Percentiles rank a stretch among this genome's conserved stretches.
Conservation (phyloP, 2,888 invertebrate species). For the Molanna angustata region DNA sequence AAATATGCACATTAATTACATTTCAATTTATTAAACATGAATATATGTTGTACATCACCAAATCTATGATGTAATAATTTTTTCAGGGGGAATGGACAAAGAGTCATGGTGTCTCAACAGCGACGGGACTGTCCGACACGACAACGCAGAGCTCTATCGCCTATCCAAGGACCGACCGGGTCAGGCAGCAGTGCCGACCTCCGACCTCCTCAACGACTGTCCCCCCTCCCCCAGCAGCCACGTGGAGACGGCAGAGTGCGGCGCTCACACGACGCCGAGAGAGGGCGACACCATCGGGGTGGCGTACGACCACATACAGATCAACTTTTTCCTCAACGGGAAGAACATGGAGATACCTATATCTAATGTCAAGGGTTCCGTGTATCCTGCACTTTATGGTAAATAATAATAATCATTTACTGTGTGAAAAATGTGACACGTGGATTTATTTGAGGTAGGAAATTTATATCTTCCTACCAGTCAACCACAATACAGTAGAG, state of each 20-base stretch:
- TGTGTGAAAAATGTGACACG: too few species aligned
- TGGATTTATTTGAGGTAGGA: too few species aligned
- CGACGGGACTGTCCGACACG: slow-evolving; percentile 83
- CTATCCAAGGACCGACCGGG: slow-evolving; percentile 51
- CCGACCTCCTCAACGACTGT: slow-evolving; percentile 45
- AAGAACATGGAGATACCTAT: slow-evolving; percentile 81
- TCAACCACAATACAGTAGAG: too few species aligned
- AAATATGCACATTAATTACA: too few species aligned
- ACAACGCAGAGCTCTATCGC: slow-evolving; percentile 74
- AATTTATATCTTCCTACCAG: too few species aligned
- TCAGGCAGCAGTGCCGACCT: slow-evolving; percentile 41
- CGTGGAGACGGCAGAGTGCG: slow-evolving; percentile 30
- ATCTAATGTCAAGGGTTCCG: slow-evolving; percentile 84
- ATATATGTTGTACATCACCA: too few species aligned
- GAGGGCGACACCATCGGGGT: slow-evolving; percentile 95
- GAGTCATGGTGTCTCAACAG: slow-evolving; percentile 94
- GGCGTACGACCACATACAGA: slow-evolving; percentile 92
- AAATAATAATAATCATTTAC: slow-evolving; percentile 39
- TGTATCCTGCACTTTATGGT: slow-evolving; percentile 93
- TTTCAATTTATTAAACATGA: too few species aligned
- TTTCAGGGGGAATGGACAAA: slow-evolving; percentile 75
- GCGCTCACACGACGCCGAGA: slow-evolving; percentile 56
- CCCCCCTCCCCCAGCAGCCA: slow-evolving; percentile 42
- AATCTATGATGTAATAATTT: not conserved
- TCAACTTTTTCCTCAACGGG: slow-evolving; percentile 94